A percentile compares a stretch with the other conserved stretches of the same genome.
Evolutionary conservation across 1,140 invertebrate species (phyloP).

Genomic region (Brachystomella parvula): DNA sequence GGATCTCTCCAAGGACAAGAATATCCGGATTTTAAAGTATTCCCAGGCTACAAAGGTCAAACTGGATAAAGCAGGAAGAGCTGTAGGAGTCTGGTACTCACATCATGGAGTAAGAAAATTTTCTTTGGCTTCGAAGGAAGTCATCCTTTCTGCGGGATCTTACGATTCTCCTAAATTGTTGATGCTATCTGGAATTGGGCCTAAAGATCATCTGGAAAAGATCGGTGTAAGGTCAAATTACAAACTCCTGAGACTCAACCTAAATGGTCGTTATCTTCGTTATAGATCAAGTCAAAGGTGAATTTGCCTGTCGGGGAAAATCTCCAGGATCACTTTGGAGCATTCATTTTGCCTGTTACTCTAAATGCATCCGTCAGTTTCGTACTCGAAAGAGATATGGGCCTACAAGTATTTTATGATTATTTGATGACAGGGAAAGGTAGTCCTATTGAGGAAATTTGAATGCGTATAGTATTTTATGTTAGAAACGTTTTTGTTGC

Average conservation of each 20-base stretch:
- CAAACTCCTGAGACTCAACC: not conserved
- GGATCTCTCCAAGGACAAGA: conserved; percentile 13
- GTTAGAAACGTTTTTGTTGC: too few species aligned
- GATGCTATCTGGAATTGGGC: conserved; percentile 35
- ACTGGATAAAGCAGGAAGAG: conserved; percentile 28
- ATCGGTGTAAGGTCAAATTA: conserved; percentile 7
- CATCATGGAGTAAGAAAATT: conserved; percentile 48
- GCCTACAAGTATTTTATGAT: conserved; percentile 6
- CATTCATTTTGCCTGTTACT: conserved; percentile 4
- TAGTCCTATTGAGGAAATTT: too few species aligned
- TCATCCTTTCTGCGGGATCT: conserved; percentile 65
- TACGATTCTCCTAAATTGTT: conserved; percentile 63
- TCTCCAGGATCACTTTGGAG: conserved; percentile 39
- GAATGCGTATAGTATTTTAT: too few species aligned
- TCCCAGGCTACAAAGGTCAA: conserved; percentile 31
- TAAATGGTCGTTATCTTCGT: not conserved
- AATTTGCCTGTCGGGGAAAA: conserved; percentile 45
- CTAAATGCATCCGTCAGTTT: conserved; percentile 16
- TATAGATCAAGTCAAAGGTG: conserved; percentile 21
- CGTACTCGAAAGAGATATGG: conserved; percentile 23
- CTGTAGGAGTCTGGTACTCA: conserved; percentile 56
- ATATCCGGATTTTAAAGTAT: conserved; percentile 28
- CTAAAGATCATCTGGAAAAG: conserved; percentile 24
- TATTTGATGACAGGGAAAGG: conserved; percentile 26
- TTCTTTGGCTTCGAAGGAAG: conserved; percentile 59